A percentile compares a stretch with the other conserved stretches of the same genome.
Evolutionary conservation across 2,113 vertebrate genomes (phyloP).

Genomic region (Quiscalus mexicanus): DNA sequence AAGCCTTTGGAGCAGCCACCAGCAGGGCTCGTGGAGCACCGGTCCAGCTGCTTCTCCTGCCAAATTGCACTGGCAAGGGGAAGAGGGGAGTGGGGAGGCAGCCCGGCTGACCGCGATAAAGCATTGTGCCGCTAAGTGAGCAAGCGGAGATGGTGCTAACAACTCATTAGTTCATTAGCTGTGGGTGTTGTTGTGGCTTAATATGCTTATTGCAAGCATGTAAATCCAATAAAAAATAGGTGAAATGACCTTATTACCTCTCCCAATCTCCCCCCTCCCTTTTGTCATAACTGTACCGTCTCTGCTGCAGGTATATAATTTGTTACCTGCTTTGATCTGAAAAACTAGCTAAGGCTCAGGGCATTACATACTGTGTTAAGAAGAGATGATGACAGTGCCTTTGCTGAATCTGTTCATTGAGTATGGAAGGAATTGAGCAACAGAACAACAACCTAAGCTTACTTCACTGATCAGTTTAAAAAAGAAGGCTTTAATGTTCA

Average conservation of each 20-base stretch:
- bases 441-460: neutral
- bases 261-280: fast-evolving
- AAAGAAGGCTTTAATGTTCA: neutral
- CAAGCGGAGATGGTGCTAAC: neutral
- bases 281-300: neutral
- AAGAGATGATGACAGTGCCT: neutral
- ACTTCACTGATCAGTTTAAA: neutral
- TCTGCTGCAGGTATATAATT: neutral
- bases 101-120: neutral
- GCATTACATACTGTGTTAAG: neutral
- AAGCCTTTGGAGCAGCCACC: neutral
- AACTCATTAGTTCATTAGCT: neutral
- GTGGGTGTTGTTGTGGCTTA: neutral
- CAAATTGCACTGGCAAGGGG: neutral
- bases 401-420: neutral
- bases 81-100: too few relatives aligned
- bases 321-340: neutral
- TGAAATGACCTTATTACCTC: neutral
- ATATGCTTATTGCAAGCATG: neutral
- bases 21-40: neutral
- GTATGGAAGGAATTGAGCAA: neutral
- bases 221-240: neutral
- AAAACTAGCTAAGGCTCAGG: neutral
- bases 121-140: neutral
- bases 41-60: neutral